Base-by-base conservation (phyloP, 2,888 invertebrate species). In the Anthrax anthrax region DNA sequence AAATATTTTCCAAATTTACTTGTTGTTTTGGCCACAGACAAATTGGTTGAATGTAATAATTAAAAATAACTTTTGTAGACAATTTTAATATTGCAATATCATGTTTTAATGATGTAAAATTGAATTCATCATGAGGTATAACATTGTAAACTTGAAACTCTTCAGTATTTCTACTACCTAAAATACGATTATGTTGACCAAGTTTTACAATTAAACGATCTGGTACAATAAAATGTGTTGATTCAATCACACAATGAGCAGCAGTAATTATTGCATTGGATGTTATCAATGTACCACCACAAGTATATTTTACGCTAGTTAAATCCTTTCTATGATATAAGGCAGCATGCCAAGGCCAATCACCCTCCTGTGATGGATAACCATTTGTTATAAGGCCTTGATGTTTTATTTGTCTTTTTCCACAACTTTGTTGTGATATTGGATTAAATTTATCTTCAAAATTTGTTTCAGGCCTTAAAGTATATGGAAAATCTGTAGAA, bases 261-360 rank as follows among this genome's bases (percentile, higher is more conserved):
- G 52, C 54, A 50, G 69, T 67, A 16, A 70, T 29, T n/a, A 70
- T 57, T 8, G 58, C 47, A 36, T 53, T 58, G 36, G 60, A 61
- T 0, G 64, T 61, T 1, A 70, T 47, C 37, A 70, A 48, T 6
- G 65, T 67, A 3, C 70, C 70, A 3, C 70, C 70, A 50, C 70
- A 70, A 8, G 62, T 64, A 38, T 44, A 47, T 17, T 12, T 18
- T 14, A 37, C 19, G 27, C 34, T 42, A 4, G 40, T 41, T 10
- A 32, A 29, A 40, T 37, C 38, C 13, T 38, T 44, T 23, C 44
- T 29, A 18, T 42, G 44, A 43, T 63, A 65, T 18, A 70, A 47
- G 0, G 69, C 70, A 0, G 55, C 60, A 52, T 70, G 70, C 70
- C 70, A 70, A 0, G 70, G 70, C 69, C 68, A 70, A 49, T 70